phyloP scores from a whole-genome alignment of 2,113 vertebrate genomes.

The Australoheros scitulus region DNA sequence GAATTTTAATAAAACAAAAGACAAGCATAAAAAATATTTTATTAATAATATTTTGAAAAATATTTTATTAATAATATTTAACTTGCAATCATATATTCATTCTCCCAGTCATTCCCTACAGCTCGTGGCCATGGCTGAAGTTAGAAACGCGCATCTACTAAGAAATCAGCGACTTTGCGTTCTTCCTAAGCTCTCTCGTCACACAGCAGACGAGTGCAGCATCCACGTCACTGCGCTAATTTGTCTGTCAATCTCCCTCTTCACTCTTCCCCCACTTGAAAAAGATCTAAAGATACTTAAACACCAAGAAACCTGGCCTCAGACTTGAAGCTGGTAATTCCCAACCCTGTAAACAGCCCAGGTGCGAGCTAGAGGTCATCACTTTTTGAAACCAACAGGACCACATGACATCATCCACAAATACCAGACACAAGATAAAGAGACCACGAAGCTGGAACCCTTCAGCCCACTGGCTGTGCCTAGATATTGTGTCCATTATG shows the following conservation, averaged over 20 bases:
- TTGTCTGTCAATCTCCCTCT: background rate
- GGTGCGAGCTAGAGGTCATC: background rate
- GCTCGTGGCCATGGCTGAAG: background rate
- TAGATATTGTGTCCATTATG: background rate
- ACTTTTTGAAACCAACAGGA: background rate
- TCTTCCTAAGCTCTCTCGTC: background rate
- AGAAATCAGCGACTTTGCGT: background rate
- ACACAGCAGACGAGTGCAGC: background rate
- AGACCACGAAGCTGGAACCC: background rate
- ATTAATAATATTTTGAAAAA: background rate
- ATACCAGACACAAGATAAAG: background rate
- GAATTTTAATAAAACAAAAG: background rate
- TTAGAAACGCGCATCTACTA: background rate
- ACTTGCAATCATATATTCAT: background rate
- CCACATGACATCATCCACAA: background rate
- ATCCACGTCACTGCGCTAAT: accelerated
- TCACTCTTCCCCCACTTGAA: background rate
- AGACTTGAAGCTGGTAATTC: background rate
- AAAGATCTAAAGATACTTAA: background rate
- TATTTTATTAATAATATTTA: background rate
- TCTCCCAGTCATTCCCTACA: background rate
- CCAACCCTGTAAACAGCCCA: background rate
- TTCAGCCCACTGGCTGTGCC: background rate
- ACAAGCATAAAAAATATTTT: background rate
- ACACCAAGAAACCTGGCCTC: background rate